phyloP scores from a whole-genome alignment of 2,797 vertebrate species.

The Phyllotis vaccarum region DNA sequence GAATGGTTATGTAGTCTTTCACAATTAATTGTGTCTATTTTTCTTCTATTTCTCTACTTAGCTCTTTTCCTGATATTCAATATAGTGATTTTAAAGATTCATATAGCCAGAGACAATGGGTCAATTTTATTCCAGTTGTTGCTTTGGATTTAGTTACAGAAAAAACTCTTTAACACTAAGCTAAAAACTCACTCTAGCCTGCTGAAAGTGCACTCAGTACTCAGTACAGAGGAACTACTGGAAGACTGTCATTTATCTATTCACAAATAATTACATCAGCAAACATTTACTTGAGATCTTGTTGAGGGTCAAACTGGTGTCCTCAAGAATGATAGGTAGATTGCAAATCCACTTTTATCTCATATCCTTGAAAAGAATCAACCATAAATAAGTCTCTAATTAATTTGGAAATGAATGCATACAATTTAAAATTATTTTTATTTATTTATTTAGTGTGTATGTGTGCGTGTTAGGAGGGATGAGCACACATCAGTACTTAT shows the following conservation, averaged over 20 bases:
- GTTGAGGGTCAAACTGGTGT: rapidly evolving
- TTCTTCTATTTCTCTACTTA: background rate
- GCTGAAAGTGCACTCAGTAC: background rate
- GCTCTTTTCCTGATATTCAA: background rate
- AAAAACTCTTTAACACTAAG: background rate
- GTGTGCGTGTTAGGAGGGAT: background rate
- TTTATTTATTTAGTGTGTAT: background rate
- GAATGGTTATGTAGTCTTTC: background rate
- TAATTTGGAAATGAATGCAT: background rate
- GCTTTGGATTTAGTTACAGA: background rate
- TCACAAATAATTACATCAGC: background rate
- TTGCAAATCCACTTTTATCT: background rate
- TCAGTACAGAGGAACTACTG: background rate
- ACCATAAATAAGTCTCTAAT: background rate
- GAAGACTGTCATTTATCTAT: background rate
- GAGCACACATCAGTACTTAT: background rate
- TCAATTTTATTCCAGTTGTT: background rate
- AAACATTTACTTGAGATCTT: background rate
- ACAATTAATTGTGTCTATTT: background rate
- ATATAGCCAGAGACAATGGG: background rate
- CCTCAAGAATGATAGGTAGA: background rate
- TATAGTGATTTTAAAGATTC: background rate
- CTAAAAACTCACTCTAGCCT: background rate
- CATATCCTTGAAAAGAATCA: background rate
- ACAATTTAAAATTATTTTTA: background rate